A percentile compares a stretch with the other conserved stretches of the same genome.
phyloP scores from a whole-genome alignment of 2,888 invertebrate species.

The Palloptera scutellata region DNA sequence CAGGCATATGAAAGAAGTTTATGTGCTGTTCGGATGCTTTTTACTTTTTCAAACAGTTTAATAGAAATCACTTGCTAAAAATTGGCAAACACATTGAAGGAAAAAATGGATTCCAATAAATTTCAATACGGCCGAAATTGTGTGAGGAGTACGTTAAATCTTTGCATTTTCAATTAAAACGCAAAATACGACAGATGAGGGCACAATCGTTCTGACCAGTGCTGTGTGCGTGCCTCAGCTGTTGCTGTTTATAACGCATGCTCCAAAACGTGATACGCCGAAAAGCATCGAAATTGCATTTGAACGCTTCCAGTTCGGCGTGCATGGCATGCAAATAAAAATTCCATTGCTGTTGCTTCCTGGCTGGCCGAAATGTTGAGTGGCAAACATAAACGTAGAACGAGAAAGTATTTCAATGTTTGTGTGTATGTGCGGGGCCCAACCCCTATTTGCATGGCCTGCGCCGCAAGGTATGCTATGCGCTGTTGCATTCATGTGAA shows the following conservation, averaged over 20 bases:
- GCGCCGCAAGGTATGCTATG: not conserved
- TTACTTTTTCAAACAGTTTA: not conserved
- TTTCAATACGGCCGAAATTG: not conserved
- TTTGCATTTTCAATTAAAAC: conserved; percentile 32
- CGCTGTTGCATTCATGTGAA: conserved; percentile 10
- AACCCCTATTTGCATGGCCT: not conserved
- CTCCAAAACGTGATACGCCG: too few relatives aligned
- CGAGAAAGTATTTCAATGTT: not conserved
- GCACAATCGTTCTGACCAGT: too few relatives aligned
- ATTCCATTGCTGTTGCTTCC: conserved; percentile 23
- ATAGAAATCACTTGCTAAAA: not conserved
- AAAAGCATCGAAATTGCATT: too few relatives aligned
- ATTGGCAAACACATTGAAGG: not conserved
- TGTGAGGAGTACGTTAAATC: conserved; percentile 27
- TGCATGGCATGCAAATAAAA: conserved; percentile 25
- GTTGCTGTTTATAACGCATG: too few relatives aligned
- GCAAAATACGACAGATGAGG: too few relatives aligned
- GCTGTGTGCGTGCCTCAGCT: too few relatives aligned
- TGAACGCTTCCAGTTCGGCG: not conserved
- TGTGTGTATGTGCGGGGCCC: too few relatives aligned
- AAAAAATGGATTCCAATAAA: not conserved
- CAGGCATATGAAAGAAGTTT: not conserved
- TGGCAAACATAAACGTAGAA: not conserved
- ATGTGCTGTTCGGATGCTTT: not conserved
- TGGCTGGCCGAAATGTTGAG: not conserved